Evolutionary conservation across 2,797 vertebrate genomes (phyloP).

Genomic region (Aselliscus stoliczkanus): DNA sequence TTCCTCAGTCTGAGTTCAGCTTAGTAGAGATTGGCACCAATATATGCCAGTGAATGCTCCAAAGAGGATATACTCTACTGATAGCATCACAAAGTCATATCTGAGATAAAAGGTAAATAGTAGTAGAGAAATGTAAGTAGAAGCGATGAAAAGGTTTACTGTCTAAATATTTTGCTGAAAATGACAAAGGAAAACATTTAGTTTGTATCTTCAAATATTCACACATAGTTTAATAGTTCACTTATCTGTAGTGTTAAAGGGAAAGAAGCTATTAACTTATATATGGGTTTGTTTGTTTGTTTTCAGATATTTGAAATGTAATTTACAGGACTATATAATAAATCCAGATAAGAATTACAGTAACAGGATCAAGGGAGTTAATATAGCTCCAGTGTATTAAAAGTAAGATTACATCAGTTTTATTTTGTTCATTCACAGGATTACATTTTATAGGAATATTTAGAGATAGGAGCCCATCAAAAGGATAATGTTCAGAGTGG

Average conservation of each 20-base stretch:
- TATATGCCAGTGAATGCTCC: not conserved
- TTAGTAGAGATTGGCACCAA: not conserved
- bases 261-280: constrained; percentile 33
- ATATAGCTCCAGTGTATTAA: not conserved
- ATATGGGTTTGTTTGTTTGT: not conserved
- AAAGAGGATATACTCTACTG: not conserved
- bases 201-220: constrained; percentile 43
- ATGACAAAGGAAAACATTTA: constrained; percentile 17
- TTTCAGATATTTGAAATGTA: constrained; percentile 35
- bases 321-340: not conserved
- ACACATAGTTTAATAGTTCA: constrained; percentile 37
- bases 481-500: constrained; percentile 2
- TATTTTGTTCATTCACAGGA: constrained; percentile 21
- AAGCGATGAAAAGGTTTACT: not conserved
- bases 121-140: not conserved
- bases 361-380: not conserved
- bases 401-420: constrained; percentile 23
- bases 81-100: constrained; percentile 4
- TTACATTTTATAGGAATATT: constrained; percentile 30
- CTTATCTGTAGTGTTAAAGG: constrained; percentile 9
- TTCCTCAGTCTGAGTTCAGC: not conserved
- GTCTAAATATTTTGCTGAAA: not conserved
- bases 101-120: constrained; percentile 21
- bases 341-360: not conserved
- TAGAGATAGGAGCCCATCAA: not conserved